Percentiles rank a stretch among this genome's conserved stretches.
These are phyloP conservation scores for Euphonia xanthogaster DNA, from an alignment of 2,797 vertebrate species.

Conservation along the genomic window DNA sequence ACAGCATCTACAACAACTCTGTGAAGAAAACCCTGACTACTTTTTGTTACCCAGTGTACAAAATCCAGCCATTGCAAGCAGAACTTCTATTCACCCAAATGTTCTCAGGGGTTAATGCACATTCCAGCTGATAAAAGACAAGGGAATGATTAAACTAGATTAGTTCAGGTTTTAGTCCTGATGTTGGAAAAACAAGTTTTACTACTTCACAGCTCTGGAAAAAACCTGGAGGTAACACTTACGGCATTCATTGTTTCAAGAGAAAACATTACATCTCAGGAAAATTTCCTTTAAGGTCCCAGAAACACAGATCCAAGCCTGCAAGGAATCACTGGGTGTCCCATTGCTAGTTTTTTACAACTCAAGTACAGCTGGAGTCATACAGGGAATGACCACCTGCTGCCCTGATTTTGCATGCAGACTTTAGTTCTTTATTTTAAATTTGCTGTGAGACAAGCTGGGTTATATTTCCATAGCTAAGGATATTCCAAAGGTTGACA, in stretches of 20 bases:
- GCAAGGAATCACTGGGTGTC: slow-evolving; percentile 24
- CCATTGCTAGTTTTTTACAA: slow-evolving; percentile 23
- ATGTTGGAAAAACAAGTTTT: slow-evolving; percentile 51
- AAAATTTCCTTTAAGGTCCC: slow-evolving; percentile 38
- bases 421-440: slow-evolving; percentile 50
- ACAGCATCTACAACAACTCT: background rate
- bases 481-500: slow-evolving; percentile 17
- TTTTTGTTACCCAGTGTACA: background rate
- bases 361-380: slow-evolving; percentile 52
- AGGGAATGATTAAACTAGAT: slow-evolving; percentile 54
- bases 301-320: slow-evolving; percentile 2
- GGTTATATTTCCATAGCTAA: slow-evolving; percentile 14
- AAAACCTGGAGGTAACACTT: slow-evolving; percentile 39
- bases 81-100: background rate
- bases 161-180: slow-evolving; percentile 48
- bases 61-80: background rate
- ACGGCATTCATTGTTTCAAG: slow-evolving; percentile 46
- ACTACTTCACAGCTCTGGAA: slow-evolving; percentile 36
- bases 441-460: slow-evolving; percentile 22
- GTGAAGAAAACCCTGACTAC: background rate
- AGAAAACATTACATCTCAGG: slow-evolving; percentile 36
- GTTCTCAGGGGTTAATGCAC: background rate
- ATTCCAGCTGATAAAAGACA: slow-evolving; percentile 27
- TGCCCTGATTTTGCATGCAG: slow-evolving; percentile 57
- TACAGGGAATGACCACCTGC: slow-evolving; percentile 57